These are phyloP conservation scores for Aphelinus certus DNA, from an alignment of 1,140 invertebrate species.

Conservation along the genomic window DNA sequence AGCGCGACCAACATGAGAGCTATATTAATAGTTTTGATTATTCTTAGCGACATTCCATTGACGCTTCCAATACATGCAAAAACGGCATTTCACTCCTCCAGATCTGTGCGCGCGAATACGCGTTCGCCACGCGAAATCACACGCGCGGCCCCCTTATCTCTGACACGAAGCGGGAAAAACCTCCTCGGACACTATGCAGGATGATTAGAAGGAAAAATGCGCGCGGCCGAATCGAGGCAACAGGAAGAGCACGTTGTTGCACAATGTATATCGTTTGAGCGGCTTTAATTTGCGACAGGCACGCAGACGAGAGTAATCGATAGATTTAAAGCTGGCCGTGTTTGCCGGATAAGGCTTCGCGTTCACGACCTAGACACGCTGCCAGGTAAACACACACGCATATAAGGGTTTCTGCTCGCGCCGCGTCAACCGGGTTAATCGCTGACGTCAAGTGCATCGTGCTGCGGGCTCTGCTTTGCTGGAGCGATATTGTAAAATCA, in stretches of 20 bases:
- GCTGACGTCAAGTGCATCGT: conserved; percentile 12
- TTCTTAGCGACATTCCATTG: too few species aligned
- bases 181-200: not conserved
- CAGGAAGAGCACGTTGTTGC: not conserved
- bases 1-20: too few species aligned
- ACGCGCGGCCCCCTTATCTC: too few species aligned
- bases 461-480: too few species aligned
- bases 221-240: not conserved
- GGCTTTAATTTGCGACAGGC: not conserved
- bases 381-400: not conserved
- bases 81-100: too few species aligned
- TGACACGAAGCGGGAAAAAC: too few species aligned
- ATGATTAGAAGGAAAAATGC: not conserved
- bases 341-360: conserved; percentile 25
- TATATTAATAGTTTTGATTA: too few species aligned
- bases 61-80: too few species aligned
- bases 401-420: conserved; percentile 15
- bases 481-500: too few species aligned
- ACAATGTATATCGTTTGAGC: not conserved
- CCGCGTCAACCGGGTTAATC: conserved; percentile 27
- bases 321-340: conserved; percentile 22
- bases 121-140: too few species aligned
- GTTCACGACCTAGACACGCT: conserved; percentile 26
- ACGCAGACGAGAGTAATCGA: conserved; percentile 7
- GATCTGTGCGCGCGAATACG: too few species aligned